Percentiles rank a stretch among this genome's conserved stretches.
Conservation (phyloP, 2,888 invertebrate species). For the Leptopilina syphax region DNA sequence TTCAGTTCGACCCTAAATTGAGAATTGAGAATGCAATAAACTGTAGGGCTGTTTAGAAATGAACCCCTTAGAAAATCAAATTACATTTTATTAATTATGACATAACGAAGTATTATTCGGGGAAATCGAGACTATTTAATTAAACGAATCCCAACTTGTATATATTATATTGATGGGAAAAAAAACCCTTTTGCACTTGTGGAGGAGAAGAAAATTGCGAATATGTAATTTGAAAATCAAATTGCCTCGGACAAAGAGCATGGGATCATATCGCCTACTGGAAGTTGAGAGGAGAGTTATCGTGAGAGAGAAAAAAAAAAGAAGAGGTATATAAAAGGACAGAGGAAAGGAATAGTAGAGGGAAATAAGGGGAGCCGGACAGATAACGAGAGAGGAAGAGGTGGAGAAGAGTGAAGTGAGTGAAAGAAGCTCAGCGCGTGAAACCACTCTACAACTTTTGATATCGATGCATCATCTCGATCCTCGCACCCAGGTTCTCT, state of each 20-base stretch:
- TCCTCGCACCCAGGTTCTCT: constrained; percentile 70
- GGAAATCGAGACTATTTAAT: constrained; percentile 58
- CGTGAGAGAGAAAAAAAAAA: not conserved
- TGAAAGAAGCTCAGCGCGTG: constrained; percentile 62
- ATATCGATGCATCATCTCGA: constrained; percentile 77
- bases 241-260: constrained; percentile 68
- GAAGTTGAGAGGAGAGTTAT: not conserved
- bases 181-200: constrained; percentile 49
- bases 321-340: constrained; percentile 32
- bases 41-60: constrained; percentile 4
- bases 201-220: constrained; percentile 73
- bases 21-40: no score
- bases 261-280: constrained; percentile 63
- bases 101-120: not conserved
- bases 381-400: constrained; percentile 52
- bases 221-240: constrained; percentile 70
- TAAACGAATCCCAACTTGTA: constrained; percentile 9
- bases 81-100: constrained; percentile 17
- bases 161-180: not conserved
- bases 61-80: not conserved
- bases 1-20: no score
- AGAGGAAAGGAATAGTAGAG: constrained; percentile 47
- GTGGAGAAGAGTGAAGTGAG: constrained; percentile 45
- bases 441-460: constrained; percentile 74
- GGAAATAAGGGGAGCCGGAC: constrained; percentile 39